Percentiles rank a stretch among this genome's conserved stretches.
Conservation (phyloP, 1,140 invertebrate genomes). For the Paralvinella palmiformis region DNA sequence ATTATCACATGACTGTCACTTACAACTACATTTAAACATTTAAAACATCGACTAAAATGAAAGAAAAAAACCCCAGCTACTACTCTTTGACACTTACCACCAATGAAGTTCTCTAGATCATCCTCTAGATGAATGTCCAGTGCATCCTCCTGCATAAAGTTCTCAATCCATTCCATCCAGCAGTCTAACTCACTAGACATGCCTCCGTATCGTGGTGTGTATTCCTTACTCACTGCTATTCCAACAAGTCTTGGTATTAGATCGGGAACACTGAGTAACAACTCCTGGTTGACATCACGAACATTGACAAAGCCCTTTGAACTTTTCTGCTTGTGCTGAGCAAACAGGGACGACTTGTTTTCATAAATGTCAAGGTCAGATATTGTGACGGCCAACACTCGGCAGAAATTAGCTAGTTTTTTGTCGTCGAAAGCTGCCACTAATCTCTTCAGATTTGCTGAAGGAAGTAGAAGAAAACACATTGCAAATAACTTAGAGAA, state of each 20-base stretch:
- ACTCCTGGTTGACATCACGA: slow-evolving; percentile 46
- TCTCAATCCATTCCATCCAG: slow-evolving; percentile 53
- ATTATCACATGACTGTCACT: too few species aligned
- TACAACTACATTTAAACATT: too few species aligned
- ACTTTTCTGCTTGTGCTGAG: slow-evolving; percentile 48
- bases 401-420: slow-evolving; percentile 46
- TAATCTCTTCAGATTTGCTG: slow-evolving; percentile 41
- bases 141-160: slow-evolving; percentile 44
- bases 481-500: neutral
- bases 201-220: slow-evolving; percentile 47
- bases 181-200: slow-evolving; percentile 47
- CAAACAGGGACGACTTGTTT: slow-evolving; percentile 48
- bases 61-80: too few species aligned
- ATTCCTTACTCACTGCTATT: slow-evolving; percentile 38
- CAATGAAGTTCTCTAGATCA: slow-evolving; percentile 46
- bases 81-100: slow-evolving; percentile 34
- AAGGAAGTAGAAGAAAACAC: slow-evolving; percentile 3
- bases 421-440: slow-evolving; percentile 39
- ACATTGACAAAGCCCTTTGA: slow-evolving; percentile 47
- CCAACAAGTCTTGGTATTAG: slow-evolving; percentile 41
- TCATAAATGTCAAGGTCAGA: slow-evolving; percentile 50
- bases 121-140: slow-evolving; percentile 37
- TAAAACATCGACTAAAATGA: too few species aligned
- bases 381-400: slow-evolving; percentile 47
- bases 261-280: slow-evolving; percentile 43